Evolutionary conservation across 2,888 invertebrate species (phyloP).

Genomic region (Celastrina argiolus): DNA sequence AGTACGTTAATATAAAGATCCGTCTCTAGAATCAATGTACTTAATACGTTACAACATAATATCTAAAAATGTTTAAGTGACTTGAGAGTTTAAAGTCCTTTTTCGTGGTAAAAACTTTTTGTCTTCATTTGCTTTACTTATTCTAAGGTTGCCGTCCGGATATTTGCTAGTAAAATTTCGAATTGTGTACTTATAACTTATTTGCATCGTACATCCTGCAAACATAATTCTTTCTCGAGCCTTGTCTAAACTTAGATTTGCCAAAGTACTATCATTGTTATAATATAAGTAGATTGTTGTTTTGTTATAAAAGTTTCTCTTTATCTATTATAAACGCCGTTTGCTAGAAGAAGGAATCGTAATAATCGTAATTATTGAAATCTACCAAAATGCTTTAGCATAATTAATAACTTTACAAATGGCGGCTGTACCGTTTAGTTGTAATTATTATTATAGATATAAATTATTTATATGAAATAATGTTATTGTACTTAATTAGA

Average conservation of each 20-base stretch:
- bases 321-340: too few species aligned
- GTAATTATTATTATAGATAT: conserved; percentile 27
- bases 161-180: not conserved
- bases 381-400: not conserved
- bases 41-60: too few species aligned
- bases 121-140: too few species aligned
- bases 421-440: conserved; percentile 8
- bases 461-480: conserved; percentile 39
- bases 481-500: conserved; percentile 46
- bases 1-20: too few species aligned
- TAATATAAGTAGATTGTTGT: not conserved
- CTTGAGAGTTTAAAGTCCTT: too few species aligned
- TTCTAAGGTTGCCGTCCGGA: not conserved
- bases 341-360: too few species aligned
- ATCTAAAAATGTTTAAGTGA: too few species aligned
- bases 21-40: too few species aligned
- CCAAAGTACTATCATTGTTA: not conserved
- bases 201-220: not conserved
- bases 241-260: not conserved
- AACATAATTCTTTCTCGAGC: not conserved
- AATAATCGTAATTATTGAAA: too few species aligned
- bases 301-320: not conserved
- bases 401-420: not conserved
- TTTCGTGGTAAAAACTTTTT: too few species aligned
- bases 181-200: not conserved